Percentiles rank a stretch among this genome's conserved stretches.
phyloP scores from a whole-genome alignment of 2,797 vertebrate genomes.

The Apodemus agrarius region DNA sequence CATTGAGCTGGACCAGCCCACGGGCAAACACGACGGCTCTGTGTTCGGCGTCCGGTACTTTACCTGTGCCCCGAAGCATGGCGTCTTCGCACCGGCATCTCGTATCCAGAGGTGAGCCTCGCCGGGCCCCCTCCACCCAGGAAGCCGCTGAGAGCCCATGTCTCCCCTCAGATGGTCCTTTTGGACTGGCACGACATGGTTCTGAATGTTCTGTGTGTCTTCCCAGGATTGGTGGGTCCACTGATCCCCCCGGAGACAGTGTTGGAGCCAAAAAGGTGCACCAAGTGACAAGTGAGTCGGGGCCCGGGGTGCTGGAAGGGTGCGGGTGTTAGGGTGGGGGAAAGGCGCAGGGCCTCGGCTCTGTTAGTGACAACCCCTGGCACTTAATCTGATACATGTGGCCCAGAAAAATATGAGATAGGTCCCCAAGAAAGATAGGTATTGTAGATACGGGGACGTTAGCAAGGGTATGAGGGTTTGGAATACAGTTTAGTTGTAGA shows the following conservation, averaged over 20 bases:
- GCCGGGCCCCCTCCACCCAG: not conserved
- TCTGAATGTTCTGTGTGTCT: slow-evolving; percentile 57
- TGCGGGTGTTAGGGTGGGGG: not conserved
- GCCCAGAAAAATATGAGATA: slow-evolving; percentile 45
- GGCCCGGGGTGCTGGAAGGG: not conserved
- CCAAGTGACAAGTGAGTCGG: slow-evolving; percentile 95
- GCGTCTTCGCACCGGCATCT: slow-evolving; percentile 95
- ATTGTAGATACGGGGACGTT: not conserved
- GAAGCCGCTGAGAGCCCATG: not conserved
- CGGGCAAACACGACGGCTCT: slow-evolving; percentile 95
- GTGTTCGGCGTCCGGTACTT: slow-evolving; percentile 97
- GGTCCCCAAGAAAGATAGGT: not conserved
- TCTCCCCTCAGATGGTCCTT: not conserved
- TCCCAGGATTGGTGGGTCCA: slow-evolving; percentile 93
- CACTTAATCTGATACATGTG: not conserved
- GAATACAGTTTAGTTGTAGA: not conserved
- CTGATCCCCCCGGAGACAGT: slow-evolving; percentile 89
- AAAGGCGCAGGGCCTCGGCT: not conserved
- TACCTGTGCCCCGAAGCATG: slow-evolving; percentile 93
- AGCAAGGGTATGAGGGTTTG: not conserved
- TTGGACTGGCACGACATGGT: not conserved
- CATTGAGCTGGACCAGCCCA: slow-evolving; percentile 93
- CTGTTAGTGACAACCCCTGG: not conserved
- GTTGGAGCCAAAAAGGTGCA: slow-evolving; percentile 94
- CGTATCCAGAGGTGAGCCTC: slow-evolving; percentile 93